Evolutionary conservation across 2,113 vertebrate species (phyloP), one percentile per base, ranked within the genome.

Genomic region (Chaetura pelagica): DNA sequence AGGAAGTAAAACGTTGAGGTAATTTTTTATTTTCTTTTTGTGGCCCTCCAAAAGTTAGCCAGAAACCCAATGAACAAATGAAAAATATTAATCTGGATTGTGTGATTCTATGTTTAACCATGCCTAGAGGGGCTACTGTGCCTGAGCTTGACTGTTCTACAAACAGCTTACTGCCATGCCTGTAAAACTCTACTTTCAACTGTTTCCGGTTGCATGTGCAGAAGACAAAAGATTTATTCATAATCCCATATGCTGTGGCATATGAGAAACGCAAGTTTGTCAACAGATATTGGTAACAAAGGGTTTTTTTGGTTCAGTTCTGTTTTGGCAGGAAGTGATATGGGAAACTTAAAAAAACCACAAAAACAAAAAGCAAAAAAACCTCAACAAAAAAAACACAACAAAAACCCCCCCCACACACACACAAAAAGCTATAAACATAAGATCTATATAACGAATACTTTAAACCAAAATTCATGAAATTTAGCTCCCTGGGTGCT

Each of bases 211-310:
- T 93, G 9, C 17, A 86, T 80, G 94, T 89, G 48, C 38, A 90
- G 61, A 93, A 94, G 42, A 92, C 82, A 96, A 96, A 91, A 93
- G 57, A 77, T 93, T 82, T 84, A 92, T 92, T 94, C 94, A 58
- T 86, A 66, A 84, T 87, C 42, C 93, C 48, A 82, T 87, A 84
- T 55, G 49, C 38, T 77, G 35, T 76, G 44, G 46, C 91, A 94
- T 61, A 77, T 91, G 54, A 97, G 54, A 96, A 96, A 79, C 9
- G 15, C 52, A 58, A 93, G 71, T 91, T 92, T 91, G 87, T 88
- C 75, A 83, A 77, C 91, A 97, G 85, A 84, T 58, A 89, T 24
- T 59, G 81, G 34, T 72, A 87, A 76, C 44, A 87, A 79, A 40
- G 17, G 32, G 61, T 13, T 52, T 78, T 95, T 96, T 81, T 49